Conservation (phyloP, 92 coral and sea anemone species). For the Phenganax marumi region DNA sequence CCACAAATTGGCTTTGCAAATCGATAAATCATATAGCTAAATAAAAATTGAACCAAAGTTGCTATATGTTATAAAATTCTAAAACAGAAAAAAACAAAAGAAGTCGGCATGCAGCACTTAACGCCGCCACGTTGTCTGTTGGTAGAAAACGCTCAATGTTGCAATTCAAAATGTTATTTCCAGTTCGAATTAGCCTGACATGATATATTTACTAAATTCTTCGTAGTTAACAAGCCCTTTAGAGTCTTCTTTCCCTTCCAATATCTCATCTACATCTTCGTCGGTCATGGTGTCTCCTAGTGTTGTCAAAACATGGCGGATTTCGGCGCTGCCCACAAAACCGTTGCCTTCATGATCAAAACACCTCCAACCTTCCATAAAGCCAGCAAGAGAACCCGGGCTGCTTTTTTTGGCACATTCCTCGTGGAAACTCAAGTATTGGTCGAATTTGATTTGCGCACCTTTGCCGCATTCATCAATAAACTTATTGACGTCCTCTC, state of each 20-base stretch:
- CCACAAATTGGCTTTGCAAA: not conserved
- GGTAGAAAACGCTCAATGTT: slow-evolving; percentile 16
- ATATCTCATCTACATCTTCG: slow-evolving; percentile 70
- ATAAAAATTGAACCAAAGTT: not conserved
- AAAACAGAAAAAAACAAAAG: slow-evolving; percentile 6
- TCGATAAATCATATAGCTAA: not conserved
- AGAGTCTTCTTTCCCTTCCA: slow-evolving; percentile 73
- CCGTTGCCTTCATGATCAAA: slow-evolving; percentile 94
- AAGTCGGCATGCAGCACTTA: not conserved
- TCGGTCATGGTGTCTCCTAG: slow-evolving; percentile 76
- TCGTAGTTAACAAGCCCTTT: slow-evolving; percentile 80
- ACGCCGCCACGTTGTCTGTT: slow-evolving; percentile 21
- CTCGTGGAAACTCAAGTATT: slow-evolving; percentile 68
- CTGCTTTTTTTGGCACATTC: slow-evolving; percentile 73
- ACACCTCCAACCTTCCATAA: slow-evolving; percentile 87
- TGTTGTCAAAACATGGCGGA: slow-evolving; percentile 73
- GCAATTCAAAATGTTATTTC: not conserved
- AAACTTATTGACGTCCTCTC: slow-evolving; percentile 67
- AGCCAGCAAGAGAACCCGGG: slow-evolving; percentile 73
- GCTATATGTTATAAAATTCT: not conserved
- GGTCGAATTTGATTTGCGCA: slow-evolving; percentile 65
- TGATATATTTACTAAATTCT: slow-evolving; percentile 85
- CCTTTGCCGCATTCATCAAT: slow-evolving; percentile 64
- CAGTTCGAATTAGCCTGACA: slow-evolving; percentile 65
- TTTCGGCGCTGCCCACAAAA: slow-evolving; percentile 72